Base-by-base conservation (phyloP, 1,140 invertebrate species). In the Drosophila sproati region DNA sequence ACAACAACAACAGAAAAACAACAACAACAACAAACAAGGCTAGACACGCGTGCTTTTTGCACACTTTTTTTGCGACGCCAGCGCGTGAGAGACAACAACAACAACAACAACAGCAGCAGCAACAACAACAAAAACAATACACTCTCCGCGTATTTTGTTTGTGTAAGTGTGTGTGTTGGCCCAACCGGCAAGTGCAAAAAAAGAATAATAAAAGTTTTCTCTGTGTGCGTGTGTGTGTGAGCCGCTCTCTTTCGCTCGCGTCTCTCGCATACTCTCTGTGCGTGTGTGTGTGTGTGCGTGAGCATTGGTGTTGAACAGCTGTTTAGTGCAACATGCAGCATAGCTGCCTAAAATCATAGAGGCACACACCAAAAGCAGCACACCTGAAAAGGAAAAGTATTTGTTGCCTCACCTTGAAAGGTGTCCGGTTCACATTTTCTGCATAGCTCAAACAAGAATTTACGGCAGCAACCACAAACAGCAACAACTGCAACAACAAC, bases 251-350 rank as follows among this genome's bases (percentile, higher is more conserved):
- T 63, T 45, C 60, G 43, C 55, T 67, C 43, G 39, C 8, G 39
- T 41, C 7, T 73, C 55, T 32, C 73, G 62, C 50, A 69, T 69
- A 43, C 48, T 54, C 39, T 68, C 12, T 68, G 50, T 35, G 51
- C 29, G 50, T 47, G 62, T 52, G 48, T 61, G 34, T 45, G 75
- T 78, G 73, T 62, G 34, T 62, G 60, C 66, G 83, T 85, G 81
- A 20, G 20, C 77, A 55, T 80, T 72, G 29, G 70, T 89, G 59
- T 69, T 69, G 67, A 80, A 89, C 83, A 87, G 83, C 83, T 87
- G 83, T 88, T 87, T 32, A 72, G 69, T 73, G 68, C 77, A 78
- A 76, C 45, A 76, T 78, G 77, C 77, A 77, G 67, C 59, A 37
- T 54, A 70, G 62, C 41, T 62, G 67, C 61, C 66, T 12, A 63